These are phyloP conservation scores for Vespertilio murinus DNA, from an alignment of 2,797 vertebrate genomes.

Conservation along the genomic window DNA sequence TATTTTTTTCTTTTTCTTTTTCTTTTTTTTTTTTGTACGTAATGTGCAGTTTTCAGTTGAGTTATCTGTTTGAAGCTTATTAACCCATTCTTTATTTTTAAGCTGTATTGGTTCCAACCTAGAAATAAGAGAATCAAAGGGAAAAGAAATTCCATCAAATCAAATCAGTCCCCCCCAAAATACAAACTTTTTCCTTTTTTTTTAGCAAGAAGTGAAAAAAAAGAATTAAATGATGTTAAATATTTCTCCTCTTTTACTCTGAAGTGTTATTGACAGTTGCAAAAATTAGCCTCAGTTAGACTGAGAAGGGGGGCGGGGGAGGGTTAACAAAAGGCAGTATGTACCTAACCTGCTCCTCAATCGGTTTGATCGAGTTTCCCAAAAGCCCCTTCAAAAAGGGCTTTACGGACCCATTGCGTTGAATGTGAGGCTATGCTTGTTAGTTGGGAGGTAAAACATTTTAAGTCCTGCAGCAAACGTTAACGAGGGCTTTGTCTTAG, in stretches of 20 bases:
- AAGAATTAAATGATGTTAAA: constrained; percentile 84
- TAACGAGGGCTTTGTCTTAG: constrained; percentile 90
- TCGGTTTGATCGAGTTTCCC: constrained; percentile 87
- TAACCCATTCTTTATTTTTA: constrained; percentile 90
- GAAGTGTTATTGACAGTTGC: constrained; percentile 86
- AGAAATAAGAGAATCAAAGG: constrained; percentile 82
- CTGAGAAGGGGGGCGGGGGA: constrained; percentile 86
- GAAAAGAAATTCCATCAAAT: constrained; percentile 81
- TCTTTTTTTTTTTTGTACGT: constrained; percentile 81
- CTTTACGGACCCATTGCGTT: constrained; percentile 86
- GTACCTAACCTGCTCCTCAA: constrained; percentile 85
- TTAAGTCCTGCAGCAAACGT: constrained; percentile 90
- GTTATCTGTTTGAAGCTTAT: constrained; percentile 95
- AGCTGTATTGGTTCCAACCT: constrained; percentile 86
- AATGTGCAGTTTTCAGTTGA: constrained; percentile 93
- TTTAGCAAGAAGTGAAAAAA: constrained; percentile 84
- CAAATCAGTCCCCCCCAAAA: constrained; percentile 77
- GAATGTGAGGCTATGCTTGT: constrained; percentile 87
- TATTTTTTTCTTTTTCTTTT: constrained; percentile 83
- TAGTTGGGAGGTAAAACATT: constrained; percentile 90
- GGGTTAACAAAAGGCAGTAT: constrained; percentile 84
- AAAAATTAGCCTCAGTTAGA: constrained; percentile 95
- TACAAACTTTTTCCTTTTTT: constrained; percentile 76
- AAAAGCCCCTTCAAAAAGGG: constrained; percentile 84
- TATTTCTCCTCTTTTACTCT: constrained; percentile 82